phyloP scores from a whole-genome alignment of 2,113 vertebrate species.

The Octodon degus region DNA sequence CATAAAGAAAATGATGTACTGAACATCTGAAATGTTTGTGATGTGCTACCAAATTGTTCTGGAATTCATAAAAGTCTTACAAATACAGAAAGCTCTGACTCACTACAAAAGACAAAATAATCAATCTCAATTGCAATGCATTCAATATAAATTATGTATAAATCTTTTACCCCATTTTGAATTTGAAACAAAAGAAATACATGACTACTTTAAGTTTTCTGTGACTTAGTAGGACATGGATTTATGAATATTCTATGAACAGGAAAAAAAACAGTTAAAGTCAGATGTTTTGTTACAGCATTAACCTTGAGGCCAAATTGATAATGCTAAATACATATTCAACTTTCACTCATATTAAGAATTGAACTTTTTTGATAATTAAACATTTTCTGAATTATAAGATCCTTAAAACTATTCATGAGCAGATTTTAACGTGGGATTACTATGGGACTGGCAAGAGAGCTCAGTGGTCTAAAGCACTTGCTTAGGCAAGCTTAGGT shows the following conservation, averaged over 20 bases:
- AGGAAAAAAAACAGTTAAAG: neutral
- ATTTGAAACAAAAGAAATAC: neutral
- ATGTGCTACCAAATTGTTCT: neutral
- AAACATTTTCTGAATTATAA: neutral
- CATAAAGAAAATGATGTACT: neutral
- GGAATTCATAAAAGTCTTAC: neutral
- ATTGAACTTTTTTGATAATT: neutral
- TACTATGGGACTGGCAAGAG: neutral
- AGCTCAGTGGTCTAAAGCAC: no score
- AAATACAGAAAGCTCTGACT: neutral
- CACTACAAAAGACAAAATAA: neutral
- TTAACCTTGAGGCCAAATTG: neutral
- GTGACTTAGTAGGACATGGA: neutral
- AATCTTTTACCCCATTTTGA: neutral
- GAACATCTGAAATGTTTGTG: neutral
- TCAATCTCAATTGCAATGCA: neutral
- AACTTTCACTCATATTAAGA: neutral
- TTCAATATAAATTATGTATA: neutral
- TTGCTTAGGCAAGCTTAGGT: no score
- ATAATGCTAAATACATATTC: neutral
- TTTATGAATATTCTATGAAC: neutral
- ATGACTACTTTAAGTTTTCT: neutral
- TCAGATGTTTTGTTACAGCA: neutral
- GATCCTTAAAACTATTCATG: neutral
- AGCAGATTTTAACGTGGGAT: neutral